Conservation (phyloP, 2,113 vertebrate genomes). For the Lethenteron reissneri region DNA sequence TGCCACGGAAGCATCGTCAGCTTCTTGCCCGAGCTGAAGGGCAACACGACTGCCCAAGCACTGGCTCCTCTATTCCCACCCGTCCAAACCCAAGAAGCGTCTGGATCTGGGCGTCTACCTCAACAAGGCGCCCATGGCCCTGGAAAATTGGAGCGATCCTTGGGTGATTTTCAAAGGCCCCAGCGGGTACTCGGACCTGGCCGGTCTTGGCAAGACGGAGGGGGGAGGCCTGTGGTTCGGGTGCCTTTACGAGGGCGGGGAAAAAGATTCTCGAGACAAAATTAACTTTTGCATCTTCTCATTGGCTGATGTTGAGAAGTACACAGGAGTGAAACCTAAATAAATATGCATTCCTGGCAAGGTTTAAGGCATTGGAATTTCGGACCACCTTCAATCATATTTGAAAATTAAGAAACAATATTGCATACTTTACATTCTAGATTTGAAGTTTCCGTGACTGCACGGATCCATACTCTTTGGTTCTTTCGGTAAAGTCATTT, state of each 20-base stretch:
- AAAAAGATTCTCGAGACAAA: no score
- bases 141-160: constrained; percentile 26
- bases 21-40: constrained; percentile 22
- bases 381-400: no score
- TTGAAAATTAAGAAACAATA: no score
- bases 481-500: no score
- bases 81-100: constrained; percentile 26
- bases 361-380: no score
- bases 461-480: no score
- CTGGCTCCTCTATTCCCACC: constrained; percentile 69
- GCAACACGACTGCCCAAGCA: constrained; percentile 9
- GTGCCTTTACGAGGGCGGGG: constrained; percentile 57
- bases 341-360: no score
- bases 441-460: no score
- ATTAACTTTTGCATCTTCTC: no score
- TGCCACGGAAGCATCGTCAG: constrained; percentile 74
- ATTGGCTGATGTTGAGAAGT: no score
- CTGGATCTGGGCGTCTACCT: constrained; percentile 48
- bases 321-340: no score
- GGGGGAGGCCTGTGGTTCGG: constrained; percentile 32
- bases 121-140: constrained; percentile 30
- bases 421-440: no score
- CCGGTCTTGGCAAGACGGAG: constrained; percentile 18
- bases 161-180: constrained; percentile 44
- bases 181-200: constrained; percentile 62